Percentiles rank a stretch among this genome's conserved stretches.
phyloP scores from a whole-genome alignment of 2,113 vertebrate species.

The Oceanodroma tethys region DNA sequence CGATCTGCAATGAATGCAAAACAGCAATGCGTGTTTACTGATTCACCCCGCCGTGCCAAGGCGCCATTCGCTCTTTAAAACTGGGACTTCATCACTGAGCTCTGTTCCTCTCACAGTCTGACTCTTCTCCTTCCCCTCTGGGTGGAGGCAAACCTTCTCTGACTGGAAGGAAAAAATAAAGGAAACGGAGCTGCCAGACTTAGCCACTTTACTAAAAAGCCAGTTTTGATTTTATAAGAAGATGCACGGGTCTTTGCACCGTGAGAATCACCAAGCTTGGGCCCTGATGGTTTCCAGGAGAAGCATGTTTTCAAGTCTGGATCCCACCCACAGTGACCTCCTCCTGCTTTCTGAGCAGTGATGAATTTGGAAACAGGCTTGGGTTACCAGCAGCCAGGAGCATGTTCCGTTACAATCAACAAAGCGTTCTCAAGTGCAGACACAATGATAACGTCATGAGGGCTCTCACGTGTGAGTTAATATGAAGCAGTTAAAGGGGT shows the following conservation, averaged over 20 bases:
- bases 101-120: neutral
- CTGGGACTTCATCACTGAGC: neutral
- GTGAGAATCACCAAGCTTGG: neutral
- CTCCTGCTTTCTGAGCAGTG: neutral
- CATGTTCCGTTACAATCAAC: neutral
- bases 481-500: neutral
- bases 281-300: neutral
- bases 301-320: neutral
- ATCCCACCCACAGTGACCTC: neutral
- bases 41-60: neutral
- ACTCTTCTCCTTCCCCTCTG: neutral
- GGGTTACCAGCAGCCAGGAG: neutral
- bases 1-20: neutral
- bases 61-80: neutral
- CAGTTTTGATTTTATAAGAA: neutral
- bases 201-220: neutral
- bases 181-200: neutral
- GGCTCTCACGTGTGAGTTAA: neutral
- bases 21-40: neutral
- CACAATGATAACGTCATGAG: neutral
- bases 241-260: accelerated
- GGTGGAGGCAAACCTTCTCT: neutral
- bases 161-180: neutral
- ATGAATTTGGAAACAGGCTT: neutral
- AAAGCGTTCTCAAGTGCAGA: neutral